Evolutionary conservation across 2,888 invertebrate genomes (phyloP).

Genomic region (Zonitis immaculata): DNA sequence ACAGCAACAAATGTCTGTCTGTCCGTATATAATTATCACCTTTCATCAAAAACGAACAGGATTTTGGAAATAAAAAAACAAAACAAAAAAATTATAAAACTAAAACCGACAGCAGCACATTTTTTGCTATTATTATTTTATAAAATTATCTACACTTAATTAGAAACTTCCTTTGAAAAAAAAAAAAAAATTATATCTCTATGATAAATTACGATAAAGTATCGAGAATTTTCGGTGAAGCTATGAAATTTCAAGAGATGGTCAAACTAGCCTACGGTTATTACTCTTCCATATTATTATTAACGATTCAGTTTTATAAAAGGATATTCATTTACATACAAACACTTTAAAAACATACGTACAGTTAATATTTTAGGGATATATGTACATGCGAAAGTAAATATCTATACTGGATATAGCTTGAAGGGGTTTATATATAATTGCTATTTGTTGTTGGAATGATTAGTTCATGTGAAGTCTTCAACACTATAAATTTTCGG

Average conservation of each 20-base stretch:
- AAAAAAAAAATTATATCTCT: background rate
- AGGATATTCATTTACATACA: slow-evolving; percentile 1
- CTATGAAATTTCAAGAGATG: background rate
- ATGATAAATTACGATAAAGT: background rate
- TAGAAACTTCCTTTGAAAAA: background rate
- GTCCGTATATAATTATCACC: slow-evolving; percentile 26
- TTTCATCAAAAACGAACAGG: slow-evolving; percentile 24
- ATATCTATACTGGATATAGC: slow-evolving; percentile 6
- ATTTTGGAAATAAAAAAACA: no score
- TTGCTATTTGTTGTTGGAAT: slow-evolving; percentile 3
- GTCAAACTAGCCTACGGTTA: background rate
- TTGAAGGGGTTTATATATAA: slow-evolving; percentile 5
- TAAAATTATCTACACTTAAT: slow-evolving; percentile 16
- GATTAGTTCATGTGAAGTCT: slow-evolving; percentile 13
- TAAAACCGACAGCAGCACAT: slow-evolving; percentile 25
- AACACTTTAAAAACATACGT: slow-evolving; percentile 11
- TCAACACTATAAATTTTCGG: slow-evolving; percentile 16
- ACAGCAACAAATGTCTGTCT: slow-evolving; percentile 23
- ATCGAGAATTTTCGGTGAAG: background rate
- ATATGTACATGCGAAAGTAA: slow-evolving; percentile 11
- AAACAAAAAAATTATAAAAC: slow-evolving; percentile 11
- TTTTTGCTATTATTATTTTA: slow-evolving; percentile 15
- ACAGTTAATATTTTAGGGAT: slow-evolving; percentile 11
- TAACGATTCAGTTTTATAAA: background rate
- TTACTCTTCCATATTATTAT: background rate